Evolutionary conservation across 2,888 invertebrate species (phyloP).

Genomic region (Rhagonycha fulva): DNA sequence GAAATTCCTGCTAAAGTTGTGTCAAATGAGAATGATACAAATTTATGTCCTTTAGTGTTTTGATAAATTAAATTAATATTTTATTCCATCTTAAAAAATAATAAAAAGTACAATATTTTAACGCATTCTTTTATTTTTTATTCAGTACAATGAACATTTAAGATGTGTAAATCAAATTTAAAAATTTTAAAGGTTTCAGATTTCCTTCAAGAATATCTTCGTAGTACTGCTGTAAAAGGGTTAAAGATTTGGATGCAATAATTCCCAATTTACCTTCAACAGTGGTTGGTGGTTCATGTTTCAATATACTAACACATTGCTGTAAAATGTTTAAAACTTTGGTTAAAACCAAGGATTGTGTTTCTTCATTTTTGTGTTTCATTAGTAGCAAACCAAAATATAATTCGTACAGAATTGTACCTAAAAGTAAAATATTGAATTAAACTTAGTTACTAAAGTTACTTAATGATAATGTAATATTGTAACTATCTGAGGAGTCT

Average conservation of each 20-base stretch:
- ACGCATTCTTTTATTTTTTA: not conserved
- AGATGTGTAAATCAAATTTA: not conserved
- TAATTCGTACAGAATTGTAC: conserved; percentile 78
- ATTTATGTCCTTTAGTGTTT: conserved; percentile 51
- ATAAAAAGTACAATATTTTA: not conserved
- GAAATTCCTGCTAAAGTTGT: conserved; percentile 54
- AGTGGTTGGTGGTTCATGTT: conserved; percentile 67
- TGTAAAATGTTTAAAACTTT: conserved; percentile 67
- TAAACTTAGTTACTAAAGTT: too few species aligned
- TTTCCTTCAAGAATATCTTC: conserved; percentile 31
- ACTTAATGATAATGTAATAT: too few species aligned
- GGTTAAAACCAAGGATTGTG: conserved; percentile 65
- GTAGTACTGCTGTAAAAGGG: conserved; percentile 48
- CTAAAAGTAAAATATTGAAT: conserved; percentile 48
- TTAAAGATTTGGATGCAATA: conserved; percentile 61
- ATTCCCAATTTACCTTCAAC: conserved; percentile 68
- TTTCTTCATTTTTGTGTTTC: conserved; percentile 64
- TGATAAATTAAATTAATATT: not conserved
- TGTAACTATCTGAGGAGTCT: too few species aligned
- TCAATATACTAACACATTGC: conserved; percentile 68
- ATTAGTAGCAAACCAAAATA: conserved; percentile 77
- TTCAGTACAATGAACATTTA: not conserved
- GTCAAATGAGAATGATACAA: conserved; percentile 53
- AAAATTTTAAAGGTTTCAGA: not conserved
- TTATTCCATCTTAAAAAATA: not conserved